Base-by-base conservation (phyloP, 2,888 invertebrate genomes). In the Mellilla xanthometata region DNA sequence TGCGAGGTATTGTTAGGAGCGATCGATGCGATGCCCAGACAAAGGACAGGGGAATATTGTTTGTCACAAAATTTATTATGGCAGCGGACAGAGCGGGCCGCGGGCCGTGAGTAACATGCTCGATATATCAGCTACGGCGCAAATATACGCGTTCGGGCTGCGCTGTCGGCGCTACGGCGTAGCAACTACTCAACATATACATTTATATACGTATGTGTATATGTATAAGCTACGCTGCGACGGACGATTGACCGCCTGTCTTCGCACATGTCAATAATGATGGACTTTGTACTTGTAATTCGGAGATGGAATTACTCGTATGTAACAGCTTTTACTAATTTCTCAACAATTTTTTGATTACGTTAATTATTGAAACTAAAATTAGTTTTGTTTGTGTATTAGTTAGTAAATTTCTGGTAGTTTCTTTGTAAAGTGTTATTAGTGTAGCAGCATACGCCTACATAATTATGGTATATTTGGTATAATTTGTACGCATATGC, bases 11-110 rank as follows among this genome's bases (percentile, higher is more conserved):
- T 76, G 80, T 81, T 69, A 61, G 53, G 40, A 45, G 50, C 62
- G 75, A 77, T 77, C 81, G 81, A 82, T 81, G 76, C 70, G 68
- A 59, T 70, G 70, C 59, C 70, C 80, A 77, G 78, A 88, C 85
- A 85, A 85, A 81, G 79, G 84, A 74, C 71, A 68, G 55, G 74
- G 76, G 81, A 82, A 86, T 86, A 86, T 85, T 86, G 86, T 87
- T 86, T 85, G 85, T 82, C 79, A 82, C 79, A 76, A 85, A 86
- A 86, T 86, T 86, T 87, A 86, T 86, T 86, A 83, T 72, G 71
- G 77, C 73, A 65, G 66, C 68, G 50, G 50, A 55, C 48, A 52
- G 54, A 47, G 41, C 53, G 48, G 46, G 46, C 36, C 38, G 26
- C 38, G 24, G 23, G 32, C 36, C 39, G 49, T 59, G 56, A 65